Evolutionary conservation across 1,140 invertebrate species (phyloP).

Genomic region (Hycleus phaleratus): DNA sequence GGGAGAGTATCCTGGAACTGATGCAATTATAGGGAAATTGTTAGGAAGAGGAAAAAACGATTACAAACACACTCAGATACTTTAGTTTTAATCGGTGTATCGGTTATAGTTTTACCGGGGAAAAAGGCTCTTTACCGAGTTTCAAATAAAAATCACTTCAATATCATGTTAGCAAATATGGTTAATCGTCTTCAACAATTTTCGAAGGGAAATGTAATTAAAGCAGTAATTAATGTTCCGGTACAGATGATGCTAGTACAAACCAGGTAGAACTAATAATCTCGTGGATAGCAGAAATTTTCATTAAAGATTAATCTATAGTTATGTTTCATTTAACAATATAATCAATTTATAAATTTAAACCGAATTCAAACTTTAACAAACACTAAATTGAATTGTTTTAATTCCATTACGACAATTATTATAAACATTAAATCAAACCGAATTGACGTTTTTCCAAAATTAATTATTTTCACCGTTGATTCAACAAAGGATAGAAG

Average conservation of each 20-base stretch:
- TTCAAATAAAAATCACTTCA: slow-evolving; percentile 2
- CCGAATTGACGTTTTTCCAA: no score
- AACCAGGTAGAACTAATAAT: slow-evolving; percentile 17
- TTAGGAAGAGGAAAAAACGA: no score
- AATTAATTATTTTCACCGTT: no score
- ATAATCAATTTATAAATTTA: slow-evolving; percentile 3
- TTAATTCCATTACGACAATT: not conserved
- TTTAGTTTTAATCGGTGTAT: no score
- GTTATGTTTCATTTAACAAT: slow-evolving; percentile 1
- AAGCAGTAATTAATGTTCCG: slow-evolving; percentile 24
- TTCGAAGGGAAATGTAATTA: slow-evolving; percentile 24
- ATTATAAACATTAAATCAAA: no score
- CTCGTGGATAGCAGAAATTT: slow-evolving; percentile 13
- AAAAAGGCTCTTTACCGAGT: no score
- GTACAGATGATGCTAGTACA: slow-evolving; percentile 19
- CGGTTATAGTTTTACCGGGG: no score
- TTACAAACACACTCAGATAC: no score
- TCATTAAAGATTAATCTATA: slow-evolving; percentile 13
- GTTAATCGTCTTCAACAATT: slow-evolving; percentile 15
- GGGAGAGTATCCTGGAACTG: no score
- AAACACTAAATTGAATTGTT: not conserved
- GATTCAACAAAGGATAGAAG: no score
- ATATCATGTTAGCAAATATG: slow-evolving; percentile 10
- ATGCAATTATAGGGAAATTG: no score
- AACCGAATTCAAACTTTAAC: not conserved